phyloP scores from a whole-genome alignment of 37 sponge, comb jelly and placozoan species.

The Amphimedon queenslandica region DNA sequence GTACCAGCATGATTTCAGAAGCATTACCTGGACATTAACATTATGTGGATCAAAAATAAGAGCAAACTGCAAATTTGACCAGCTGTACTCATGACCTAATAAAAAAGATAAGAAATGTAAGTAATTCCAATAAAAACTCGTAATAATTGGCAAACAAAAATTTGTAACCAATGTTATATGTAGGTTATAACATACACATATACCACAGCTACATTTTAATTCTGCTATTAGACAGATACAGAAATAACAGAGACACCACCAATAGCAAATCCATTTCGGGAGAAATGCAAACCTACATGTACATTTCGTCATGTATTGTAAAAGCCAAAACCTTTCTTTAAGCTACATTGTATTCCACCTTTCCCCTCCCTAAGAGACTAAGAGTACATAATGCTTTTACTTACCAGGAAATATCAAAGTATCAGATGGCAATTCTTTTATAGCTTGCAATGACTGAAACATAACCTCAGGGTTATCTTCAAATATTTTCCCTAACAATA shows the following conservation, averaged over 20 bases:
- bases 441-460: conserved; percentile 37
- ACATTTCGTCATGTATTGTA: too few species aligned
- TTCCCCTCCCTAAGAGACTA: too few species aligned
- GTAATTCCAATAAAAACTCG: neutral
- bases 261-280: too few species aligned
- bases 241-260: neutral
- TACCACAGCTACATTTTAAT: neutral
- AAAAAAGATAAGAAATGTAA: neutral
- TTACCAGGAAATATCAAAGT: conserved; percentile 66
- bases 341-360: too few species aligned
- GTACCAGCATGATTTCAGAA: too few species aligned
- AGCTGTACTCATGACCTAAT: conserved; percentile 68
- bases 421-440: conserved; percentile 11
- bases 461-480: conserved; percentile 46
- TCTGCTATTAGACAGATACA: neutral
- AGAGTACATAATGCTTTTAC: neutral
- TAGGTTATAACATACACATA: neutral
- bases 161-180: neutral
- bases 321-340: too few species aligned
- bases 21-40: conserved; percentile 27
- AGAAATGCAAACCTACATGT: too few species aligned
- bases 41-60: conserved; percentile 23
- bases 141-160: neutral
- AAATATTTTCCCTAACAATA: conserved; percentile 55
- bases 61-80: conserved; percentile 46